phyloP scores from a whole-genome alignment of 2,797 vertebrate genomes.

The Taenioides sp. region DNA sequence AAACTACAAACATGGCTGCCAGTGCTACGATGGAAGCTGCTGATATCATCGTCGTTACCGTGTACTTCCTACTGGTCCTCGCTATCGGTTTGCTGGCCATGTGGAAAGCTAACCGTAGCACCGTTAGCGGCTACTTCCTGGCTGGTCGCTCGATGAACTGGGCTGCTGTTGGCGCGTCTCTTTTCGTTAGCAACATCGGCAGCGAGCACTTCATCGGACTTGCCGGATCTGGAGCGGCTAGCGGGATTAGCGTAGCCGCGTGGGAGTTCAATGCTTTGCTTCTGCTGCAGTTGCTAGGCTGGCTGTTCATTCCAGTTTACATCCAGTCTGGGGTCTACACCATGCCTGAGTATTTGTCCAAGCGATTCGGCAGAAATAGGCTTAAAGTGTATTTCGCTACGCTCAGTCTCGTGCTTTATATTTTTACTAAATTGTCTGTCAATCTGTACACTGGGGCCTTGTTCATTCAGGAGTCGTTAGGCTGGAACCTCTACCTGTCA shows the following conservation, averaged over 20 bases:
- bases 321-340: constrained; percentile 96
- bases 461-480: constrained; percentile 97
- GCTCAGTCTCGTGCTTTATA: constrained; percentile 92
- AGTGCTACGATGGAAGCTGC: constrained; percentile 83
- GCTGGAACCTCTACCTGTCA: constrained; percentile 97
- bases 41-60: constrained; percentile 92
- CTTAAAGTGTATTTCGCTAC: constrained; percentile 95
- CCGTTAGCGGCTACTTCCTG: constrained; percentile 96
- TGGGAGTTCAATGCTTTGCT: constrained; percentile 99
- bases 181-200: constrained; percentile 99
- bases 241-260: constrained; percentile 95
- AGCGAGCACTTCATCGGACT: constrained; percentile 99
- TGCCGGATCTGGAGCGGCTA: constrained; percentile 96
- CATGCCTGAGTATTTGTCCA: constrained; percentile 97
- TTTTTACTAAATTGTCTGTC: constrained; percentile 98
- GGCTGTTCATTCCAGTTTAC: constrained; percentile 98
- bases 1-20: constrained; percentile 2
- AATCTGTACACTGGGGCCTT: constrained; percentile 97
- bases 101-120: constrained; percentile 97
- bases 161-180: constrained; percentile 92
- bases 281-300: constrained; percentile 96
- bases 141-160: constrained; percentile 98
- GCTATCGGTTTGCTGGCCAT: constrained; percentile 93
- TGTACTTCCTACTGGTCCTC: constrained; percentile 95
- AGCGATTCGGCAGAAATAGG: constrained; percentile 92